Evolutionary conservation across 2,888 invertebrate genomes (phyloP).

Genomic region (Eupithecia subfuscata): DNA sequence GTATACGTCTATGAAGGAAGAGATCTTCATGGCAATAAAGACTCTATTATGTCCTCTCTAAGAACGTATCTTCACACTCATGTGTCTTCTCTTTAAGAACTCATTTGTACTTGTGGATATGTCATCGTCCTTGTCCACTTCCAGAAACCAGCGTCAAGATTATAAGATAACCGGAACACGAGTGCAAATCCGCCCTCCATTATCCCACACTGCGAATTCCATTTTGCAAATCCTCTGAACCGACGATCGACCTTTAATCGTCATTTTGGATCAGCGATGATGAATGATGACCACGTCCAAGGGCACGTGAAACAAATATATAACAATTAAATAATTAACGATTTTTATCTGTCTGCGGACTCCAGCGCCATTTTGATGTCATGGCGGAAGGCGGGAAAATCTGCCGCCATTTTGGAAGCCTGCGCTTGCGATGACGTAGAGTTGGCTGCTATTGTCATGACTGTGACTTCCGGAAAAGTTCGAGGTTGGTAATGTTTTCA

Average conservation of each 20-base stretch:
- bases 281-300: slow-evolving; percentile 74
- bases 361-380: slow-evolving; percentile 52
- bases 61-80: too few relatives aligned
- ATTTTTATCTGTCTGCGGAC: slow-evolving; percentile 42
- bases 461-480: slow-evolving; percentile 74
- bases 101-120: slow-evolving; percentile 13
- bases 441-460: slow-evolving; percentile 59
- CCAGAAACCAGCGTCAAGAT: slow-evolving; percentile 40
- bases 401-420: slow-evolving; percentile 57
- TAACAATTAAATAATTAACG: slow-evolving; percentile 67
- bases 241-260: slow-evolving; percentile 73
- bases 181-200: slow-evolving; percentile 60
- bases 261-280: slow-evolving; percentile 66
- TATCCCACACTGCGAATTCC: slow-evolving; percentile 47
- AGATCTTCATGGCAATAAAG: background rate
- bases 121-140: slow-evolving; percentile 42
- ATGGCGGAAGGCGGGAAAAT: slow-evolving; percentile 42
- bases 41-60: too few relatives aligned
- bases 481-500: slow-evolving; percentile 59
- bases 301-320: slow-evolving; percentile 72
- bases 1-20: background rate
- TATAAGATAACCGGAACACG: slow-evolving; percentile 50
- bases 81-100: background rate
- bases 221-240: slow-evolving; percentile 75
- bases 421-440: slow-evolving; percentile 43